These are phyloP conservation scores for Plectrocnemia conspersa DNA, from an alignment of 1,140 invertebrate genomes.

Conservation along the genomic window DNA sequence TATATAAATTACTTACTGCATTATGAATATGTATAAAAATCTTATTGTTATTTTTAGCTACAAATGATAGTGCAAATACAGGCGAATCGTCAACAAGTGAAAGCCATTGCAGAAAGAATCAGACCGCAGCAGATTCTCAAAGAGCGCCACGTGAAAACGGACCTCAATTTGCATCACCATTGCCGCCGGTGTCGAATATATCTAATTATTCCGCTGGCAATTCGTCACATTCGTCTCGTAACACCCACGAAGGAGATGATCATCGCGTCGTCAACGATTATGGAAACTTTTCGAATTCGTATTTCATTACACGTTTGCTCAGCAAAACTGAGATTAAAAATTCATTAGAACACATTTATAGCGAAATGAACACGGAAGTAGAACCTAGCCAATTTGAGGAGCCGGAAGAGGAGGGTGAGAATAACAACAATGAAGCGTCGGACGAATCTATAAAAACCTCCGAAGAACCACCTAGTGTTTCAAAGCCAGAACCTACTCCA, in stretches of 20 bases:
- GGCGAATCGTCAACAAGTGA: too few species aligned
- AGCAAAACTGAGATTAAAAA: conserved; percentile 44
- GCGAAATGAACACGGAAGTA: conserved; percentile 36
- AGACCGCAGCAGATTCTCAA: neutral
- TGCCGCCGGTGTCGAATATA: conserved; percentile 19
- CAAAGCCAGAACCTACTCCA: neutral
- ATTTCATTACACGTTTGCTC: conserved; percentile 46
- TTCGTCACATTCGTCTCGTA: neutral
- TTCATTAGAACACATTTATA: conserved; percentile 42
- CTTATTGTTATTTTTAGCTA: too few species aligned
- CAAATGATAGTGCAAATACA: too few species aligned
- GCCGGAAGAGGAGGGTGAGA: neutral
- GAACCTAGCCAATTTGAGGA: neutral
- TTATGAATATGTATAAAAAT: too few species aligned
- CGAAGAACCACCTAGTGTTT: too few species aligned
- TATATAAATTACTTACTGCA: too few species aligned
- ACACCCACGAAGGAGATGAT: conserved; percentile 30
- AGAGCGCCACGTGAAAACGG: conserved; percentile 9
- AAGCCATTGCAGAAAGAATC: too few species aligned
- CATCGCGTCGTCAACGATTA: conserved; percentile 44
- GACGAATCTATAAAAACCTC: conserved; percentile 16
- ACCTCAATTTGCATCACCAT: conserved; percentile 47
- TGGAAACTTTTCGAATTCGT: conserved; percentile 49
- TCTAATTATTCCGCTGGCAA: neutral
- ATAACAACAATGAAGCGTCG: conserved; percentile 33